phyloP scores from a whole-genome alignment of 2,888 invertebrate genomes.

The Hydroisotoma schaefferi region DNA sequence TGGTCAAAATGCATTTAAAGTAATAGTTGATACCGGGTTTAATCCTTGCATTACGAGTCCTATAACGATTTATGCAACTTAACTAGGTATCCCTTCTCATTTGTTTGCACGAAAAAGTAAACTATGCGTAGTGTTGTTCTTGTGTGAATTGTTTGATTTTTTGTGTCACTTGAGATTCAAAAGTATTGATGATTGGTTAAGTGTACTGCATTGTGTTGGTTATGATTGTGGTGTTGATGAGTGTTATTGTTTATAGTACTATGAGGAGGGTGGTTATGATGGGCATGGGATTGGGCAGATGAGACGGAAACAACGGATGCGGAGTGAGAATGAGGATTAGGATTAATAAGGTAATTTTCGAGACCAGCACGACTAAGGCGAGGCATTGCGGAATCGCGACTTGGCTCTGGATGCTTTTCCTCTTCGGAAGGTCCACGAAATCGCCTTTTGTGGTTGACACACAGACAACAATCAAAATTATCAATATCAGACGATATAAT shows the following conservation, averaged over 20 bases:
- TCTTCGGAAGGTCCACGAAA: slow-evolving; percentile 48
- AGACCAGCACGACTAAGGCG: slow-evolving; percentile 49
- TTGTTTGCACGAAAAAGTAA: too few relatives aligned
- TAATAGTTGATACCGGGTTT: too few relatives aligned
- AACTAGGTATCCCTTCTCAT: too few relatives aligned
- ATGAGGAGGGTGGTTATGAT: slow-evolving; percentile 19
- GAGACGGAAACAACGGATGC: slow-evolving; percentile 33
- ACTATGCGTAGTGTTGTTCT: too few relatives aligned
- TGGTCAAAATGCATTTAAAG: too few relatives aligned
- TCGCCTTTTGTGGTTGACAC: slow-evolving; percentile 40
- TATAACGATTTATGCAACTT: too few relatives aligned
- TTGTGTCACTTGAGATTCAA: too few relatives aligned
- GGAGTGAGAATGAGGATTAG: slow-evolving; percentile 33
- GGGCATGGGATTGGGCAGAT: slow-evolving; percentile 32
- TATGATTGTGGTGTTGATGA: slow-evolving; percentile 30
- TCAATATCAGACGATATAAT: not conserved
- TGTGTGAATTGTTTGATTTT: too few relatives aligned
- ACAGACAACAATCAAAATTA: slow-evolving; percentile 20
- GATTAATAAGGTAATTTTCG: slow-evolving; percentile 48
- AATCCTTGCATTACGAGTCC: too few relatives aligned
- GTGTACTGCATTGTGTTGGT: slow-evolving; percentile 31
- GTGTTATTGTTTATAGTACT: slow-evolving; percentile 24
- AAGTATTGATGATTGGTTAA: slow-evolving; percentile 32
- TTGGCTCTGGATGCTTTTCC: slow-evolving; percentile 45
- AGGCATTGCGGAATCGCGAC: slow-evolving; percentile 43